Conservation (phyloP, 2,888 invertebrate species). For the Sycophila texana region DNA sequence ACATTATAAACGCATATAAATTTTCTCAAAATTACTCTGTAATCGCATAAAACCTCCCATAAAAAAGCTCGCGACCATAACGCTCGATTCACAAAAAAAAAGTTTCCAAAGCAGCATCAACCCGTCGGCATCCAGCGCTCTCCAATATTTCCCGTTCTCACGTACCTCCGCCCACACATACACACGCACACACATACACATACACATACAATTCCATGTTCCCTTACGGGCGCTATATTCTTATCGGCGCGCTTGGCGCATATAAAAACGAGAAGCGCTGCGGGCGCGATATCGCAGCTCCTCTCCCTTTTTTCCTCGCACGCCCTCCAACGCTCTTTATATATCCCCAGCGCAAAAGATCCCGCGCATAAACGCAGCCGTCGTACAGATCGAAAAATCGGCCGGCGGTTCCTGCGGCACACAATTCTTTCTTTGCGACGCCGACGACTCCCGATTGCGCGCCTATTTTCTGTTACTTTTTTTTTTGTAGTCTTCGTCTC, state of each 20-base stretch:
- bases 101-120: too few species aligned
- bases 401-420: neutral
- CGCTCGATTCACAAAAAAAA: too few species aligned
- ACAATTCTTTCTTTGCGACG: neutral
- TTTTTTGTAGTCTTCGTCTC: neutral
- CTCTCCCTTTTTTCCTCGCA: too few species aligned
- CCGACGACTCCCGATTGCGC: neutral
- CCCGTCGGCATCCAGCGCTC: neutral
- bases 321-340: neutral
- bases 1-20: too few species aligned
- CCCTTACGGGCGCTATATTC: neutral
- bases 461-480: neutral
- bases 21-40: too few species aligned
- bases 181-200: too few species aligned
- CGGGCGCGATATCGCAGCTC: constrained; percentile 9
- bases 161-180: neutral
- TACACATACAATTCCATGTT: neutral
- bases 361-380: neutral
- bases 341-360: neutral
- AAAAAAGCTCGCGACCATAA: too few species aligned
- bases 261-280: constrained; percentile 20
- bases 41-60: too few species aligned
- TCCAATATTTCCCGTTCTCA: neutral
- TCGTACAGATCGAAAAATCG: neutral
- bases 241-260: neutral